Conservation (phyloP, 2,113 vertebrate species). For the Rhynchopsitta pachyrhyncha region DNA sequence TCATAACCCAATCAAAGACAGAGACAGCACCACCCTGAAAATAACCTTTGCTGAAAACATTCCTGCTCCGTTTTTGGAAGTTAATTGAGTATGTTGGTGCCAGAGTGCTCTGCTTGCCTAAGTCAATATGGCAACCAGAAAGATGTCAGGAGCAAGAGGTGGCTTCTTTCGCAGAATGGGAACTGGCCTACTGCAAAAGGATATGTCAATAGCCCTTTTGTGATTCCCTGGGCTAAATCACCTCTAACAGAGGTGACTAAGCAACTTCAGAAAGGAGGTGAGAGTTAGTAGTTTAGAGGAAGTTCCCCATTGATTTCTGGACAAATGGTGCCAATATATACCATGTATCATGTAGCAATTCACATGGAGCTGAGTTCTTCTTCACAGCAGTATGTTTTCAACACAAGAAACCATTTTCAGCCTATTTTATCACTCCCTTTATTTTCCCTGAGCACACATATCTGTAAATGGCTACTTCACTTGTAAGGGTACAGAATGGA, state of each 20-base stretch:
- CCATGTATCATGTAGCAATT: not conserved
- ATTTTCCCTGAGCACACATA: not conserved
- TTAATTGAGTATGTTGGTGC: not conserved
- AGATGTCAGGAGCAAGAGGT: accelerated
- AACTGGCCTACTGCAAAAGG: not conserved
- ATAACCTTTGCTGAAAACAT: not conserved
- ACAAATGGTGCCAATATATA: not conserved
- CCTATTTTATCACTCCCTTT: not conserved
- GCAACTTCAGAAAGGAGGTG: not conserved
- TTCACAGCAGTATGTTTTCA: not conserved
- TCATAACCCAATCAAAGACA: not conserved
- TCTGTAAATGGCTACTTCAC: not conserved
- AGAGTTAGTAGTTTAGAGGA: not conserved
- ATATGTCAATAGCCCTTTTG: not conserved
- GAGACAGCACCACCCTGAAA: not conserved
- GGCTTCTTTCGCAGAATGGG: not conserved
- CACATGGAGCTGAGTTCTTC: not conserved
- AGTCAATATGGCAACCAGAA: not conserved
- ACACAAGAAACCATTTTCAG: not conserved
- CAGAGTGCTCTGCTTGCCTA: not conserved
- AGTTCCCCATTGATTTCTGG: not conserved
- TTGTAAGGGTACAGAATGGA: not conserved
- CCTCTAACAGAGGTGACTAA: not conserved
- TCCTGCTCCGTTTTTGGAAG: not conserved
- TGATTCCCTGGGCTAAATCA: not conserved